Conservation (phyloP, 2,888 invertebrate genomes). For the Malthinus flaveolus region DNA sequence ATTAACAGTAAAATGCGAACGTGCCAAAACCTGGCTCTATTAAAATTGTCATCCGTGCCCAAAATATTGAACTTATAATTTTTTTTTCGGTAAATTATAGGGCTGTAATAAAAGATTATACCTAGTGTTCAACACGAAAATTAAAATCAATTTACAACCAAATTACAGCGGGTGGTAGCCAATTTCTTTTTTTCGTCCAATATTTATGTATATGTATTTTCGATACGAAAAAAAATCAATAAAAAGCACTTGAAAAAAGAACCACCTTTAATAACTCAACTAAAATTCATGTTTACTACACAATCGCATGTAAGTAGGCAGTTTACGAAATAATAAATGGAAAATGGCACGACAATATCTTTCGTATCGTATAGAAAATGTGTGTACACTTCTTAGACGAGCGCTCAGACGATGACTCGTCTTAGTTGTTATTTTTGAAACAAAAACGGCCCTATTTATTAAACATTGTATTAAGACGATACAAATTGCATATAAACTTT, state of each 20-base stretch:
- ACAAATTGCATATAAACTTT: not conserved
- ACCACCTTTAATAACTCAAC: slow-evolving; percentile 44
- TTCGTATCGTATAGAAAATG: slow-evolving; percentile 4
- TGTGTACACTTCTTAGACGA: not conserved
- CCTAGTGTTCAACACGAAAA: slow-evolving; percentile 27
- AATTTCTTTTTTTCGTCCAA: slow-evolving; percentile 29
- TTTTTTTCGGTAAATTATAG: too few species aligned
- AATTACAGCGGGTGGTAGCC: slow-evolving; percentile 29
- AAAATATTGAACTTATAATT: too few species aligned
- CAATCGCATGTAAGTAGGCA: slow-evolving; percentile 48
- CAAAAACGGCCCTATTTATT: slow-evolving; percentile 13
- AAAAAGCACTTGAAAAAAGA: slow-evolving; percentile 40
- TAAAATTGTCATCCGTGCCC: too few species aligned
- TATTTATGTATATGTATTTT: slow-evolving; percentile 41
- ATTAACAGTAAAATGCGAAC: too few species aligned
- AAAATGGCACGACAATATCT: slow-evolving; percentile 32
- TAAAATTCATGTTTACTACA: slow-evolving; percentile 47
- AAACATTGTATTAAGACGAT: slow-evolving; percentile 6
- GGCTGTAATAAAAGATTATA: slow-evolving; percentile 5
- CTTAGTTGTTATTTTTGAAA: slow-evolving; percentile 8
- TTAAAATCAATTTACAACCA: slow-evolving; percentile 29
- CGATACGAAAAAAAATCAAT: slow-evolving; percentile 41
- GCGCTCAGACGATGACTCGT: slow-evolving; percentile 2
- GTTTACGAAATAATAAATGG: slow-evolving; percentile 42
- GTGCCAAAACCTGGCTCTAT: too few species aligned